Evolutionary conservation across 2,888 invertebrate genomes (phyloP).

Genomic region (Ennomos fuscantarius): DNA sequence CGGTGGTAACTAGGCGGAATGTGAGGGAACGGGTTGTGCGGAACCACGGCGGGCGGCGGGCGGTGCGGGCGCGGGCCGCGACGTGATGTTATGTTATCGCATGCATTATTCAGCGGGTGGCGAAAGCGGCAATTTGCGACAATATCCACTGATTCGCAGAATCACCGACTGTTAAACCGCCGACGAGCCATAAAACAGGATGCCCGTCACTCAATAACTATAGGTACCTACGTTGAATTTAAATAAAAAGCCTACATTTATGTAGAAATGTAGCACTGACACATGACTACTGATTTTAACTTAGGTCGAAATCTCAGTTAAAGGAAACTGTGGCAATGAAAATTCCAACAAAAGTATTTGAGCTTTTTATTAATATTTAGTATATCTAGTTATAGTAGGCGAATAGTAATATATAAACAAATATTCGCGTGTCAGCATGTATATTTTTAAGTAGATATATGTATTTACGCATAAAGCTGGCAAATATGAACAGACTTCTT

Average conservation of each 20-base stretch:
- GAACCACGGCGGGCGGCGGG: slow-evolving; percentile 42
- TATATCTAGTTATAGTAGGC: no score
- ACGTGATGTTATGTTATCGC: slow-evolving; percentile 83
- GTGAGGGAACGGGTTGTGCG: slow-evolving; percentile 57
- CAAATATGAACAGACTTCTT: no score
- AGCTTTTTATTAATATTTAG: no score
- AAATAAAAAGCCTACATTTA: slow-evolving; percentile 63
- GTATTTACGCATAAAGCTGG: no score
- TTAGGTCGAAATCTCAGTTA: no score
- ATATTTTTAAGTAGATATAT: no score
- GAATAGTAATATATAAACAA: no score
- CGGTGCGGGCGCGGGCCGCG: slow-evolving; percentile 50
- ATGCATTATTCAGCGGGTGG: slow-evolving; percentile 83
- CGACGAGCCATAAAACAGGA: slow-evolving; percentile 80
- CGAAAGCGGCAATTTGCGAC: slow-evolving; percentile 85
- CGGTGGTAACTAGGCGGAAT: slow-evolving; percentile 55
- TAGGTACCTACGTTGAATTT: slow-evolving; percentile 66
- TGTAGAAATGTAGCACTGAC: background rate
- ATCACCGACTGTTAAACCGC: slow-evolving; percentile 75
- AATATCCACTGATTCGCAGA: slow-evolving; percentile 83
- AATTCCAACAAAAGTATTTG: no score
- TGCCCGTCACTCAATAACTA: slow-evolving; percentile 76
- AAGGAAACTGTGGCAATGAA: no score
- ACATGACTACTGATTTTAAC: no score
- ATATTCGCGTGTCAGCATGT: no score